Evolutionary conservation across 2,113 vertebrate genomes (phyloP), one percentile per base, ranked within the genome.

Genomic region (Oplegnathus fasciatus): DNA sequence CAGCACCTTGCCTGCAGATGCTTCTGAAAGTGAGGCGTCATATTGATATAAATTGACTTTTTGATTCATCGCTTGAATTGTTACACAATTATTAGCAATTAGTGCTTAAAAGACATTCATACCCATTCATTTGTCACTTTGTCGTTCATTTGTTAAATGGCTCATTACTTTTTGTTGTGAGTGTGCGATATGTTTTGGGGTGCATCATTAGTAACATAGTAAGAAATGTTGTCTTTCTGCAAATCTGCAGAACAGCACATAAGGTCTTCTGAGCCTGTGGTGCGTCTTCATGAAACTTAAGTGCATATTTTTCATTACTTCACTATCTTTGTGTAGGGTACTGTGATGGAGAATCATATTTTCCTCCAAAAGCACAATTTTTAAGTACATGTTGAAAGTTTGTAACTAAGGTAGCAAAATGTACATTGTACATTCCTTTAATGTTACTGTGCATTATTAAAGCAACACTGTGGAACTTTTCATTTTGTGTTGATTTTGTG

Each of bases 71-170:
- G 20, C 37, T 72, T 65, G 48, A 34, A 58, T 48, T 40, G 30
- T 60, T 82, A 4, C 24, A 50, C 60, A 75, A 68, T 46, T 60
- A 67, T 50, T 50, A n/a, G 58, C 48, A 61, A 68, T 78, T 50
- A 66, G 24, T 5, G 30, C 13, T 50, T 6, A 13, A n/a, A 48
- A 24, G 50, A 64, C 26, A 50, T 75, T 52, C 24, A 48, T 84
- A 30, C 17, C 30, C 34, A 58, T 78, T 85, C 62, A 62, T 77
- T 72, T 71, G 58, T 65, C 44, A 70, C 20, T 34, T 24, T 28
- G 50, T 55, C 57, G 37, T 65, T 72, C 50, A 60, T 74, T 67
- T 37, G 52, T 55, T 76, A 42, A 70, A 70, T 40, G 37, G 58
- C 65, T 80, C 84, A 70, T 76, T 76, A 64, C 6, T 15, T 62